Percentiles rank a stretch among this genome's conserved stretches.
phyloP scores from a whole-genome alignment of 1,140 invertebrate genomes.

The Achatina immaculata region DNA sequence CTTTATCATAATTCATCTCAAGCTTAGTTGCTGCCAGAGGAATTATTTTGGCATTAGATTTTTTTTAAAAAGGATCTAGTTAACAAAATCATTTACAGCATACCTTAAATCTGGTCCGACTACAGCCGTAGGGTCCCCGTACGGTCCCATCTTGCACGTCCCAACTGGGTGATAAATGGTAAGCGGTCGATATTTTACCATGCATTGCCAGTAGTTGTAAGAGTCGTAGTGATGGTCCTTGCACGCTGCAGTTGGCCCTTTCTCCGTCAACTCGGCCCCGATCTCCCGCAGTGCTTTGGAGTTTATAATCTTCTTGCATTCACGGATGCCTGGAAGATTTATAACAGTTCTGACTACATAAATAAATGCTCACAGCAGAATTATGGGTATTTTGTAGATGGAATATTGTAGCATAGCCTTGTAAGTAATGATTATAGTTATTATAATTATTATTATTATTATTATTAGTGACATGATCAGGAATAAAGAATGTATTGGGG shows the following conservation, averaged over 20 bases:
- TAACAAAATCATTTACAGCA: too few species aligned
- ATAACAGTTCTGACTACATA: not conserved
- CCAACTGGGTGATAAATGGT: conserved; percentile 91
- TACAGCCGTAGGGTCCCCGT: conserved; percentile 85
- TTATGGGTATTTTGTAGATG: too few species aligned
- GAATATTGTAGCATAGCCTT: too few species aligned
- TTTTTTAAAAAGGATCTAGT: too few species aligned
- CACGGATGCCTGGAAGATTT: conserved; percentile 27
- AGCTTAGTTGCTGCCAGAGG: too few species aligned
- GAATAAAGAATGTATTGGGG: too few species aligned
- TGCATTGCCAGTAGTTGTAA: conserved; percentile 49
- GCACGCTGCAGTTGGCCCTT: not conserved
- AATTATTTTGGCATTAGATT: too few species aligned
- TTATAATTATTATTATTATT: too few species aligned
- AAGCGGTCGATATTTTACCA: conserved; percentile 58
- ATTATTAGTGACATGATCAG: too few species aligned
- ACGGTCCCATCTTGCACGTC: conserved; percentile 92
- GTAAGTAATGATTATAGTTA: too few species aligned
- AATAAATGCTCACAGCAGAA: too few species aligned
- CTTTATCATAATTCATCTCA: too few species aligned
- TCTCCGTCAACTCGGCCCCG: conserved; percentile 31
- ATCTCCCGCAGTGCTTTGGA: conserved; percentile 30
- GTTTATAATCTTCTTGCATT: conserved; percentile 22
- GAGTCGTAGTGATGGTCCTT: not conserved
- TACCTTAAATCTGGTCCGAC: conserved; percentile 81